Base-by-base conservation (phyloP, 2,113 vertebrate genomes). In the Serinus canaria region DNA sequence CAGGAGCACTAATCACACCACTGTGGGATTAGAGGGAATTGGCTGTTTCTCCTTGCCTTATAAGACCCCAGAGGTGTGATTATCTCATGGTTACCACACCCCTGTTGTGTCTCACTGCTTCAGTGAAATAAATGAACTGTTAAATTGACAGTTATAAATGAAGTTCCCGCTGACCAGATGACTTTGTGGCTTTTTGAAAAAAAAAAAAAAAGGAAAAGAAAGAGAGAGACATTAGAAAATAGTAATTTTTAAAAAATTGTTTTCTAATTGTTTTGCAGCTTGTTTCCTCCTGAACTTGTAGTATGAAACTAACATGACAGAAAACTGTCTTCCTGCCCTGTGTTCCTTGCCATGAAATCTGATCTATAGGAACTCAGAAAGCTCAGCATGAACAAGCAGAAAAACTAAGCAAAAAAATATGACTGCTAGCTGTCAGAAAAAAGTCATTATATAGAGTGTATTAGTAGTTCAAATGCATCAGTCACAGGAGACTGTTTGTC, bases 111-210 rank as follows among this genome's bases (percentile, higher is more conserved):
- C 90, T 93, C 94, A 91, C 91, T 91, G 90, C 93, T 95, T 95
- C 96, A 94, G 17, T 95, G 92, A 96, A 96, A 95, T 92, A 97
- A 97, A 96, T 95, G 95, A 96, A 95, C 94, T 97, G 96, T 96
- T 97, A 97, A 97, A 95, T 92, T 94, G 96, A 97, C 95, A 95
- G 95, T 95, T 96, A 95, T 63, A 96, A 96, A 97, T 95, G 79
- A 97, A 97, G 92, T 91, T 97, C 89, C 91, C 12, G 75, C 92
- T 94, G 94, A 83, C 85, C 81, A 86, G 90, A 81, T 95, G 96
- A 96, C 77, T 91, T 58, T 49, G 80, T 82, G 86, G 58, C 31
- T 86, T 88, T 82, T 75, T n/a, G 9, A 37, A 37, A 37, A 37
- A 0, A 6, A 31, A 16, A 9, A 17, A 31, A 14, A 9, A 22